phyloP scores from a whole-genome alignment of 2,888 invertebrate species.

The Oscheius sp. region DNA sequence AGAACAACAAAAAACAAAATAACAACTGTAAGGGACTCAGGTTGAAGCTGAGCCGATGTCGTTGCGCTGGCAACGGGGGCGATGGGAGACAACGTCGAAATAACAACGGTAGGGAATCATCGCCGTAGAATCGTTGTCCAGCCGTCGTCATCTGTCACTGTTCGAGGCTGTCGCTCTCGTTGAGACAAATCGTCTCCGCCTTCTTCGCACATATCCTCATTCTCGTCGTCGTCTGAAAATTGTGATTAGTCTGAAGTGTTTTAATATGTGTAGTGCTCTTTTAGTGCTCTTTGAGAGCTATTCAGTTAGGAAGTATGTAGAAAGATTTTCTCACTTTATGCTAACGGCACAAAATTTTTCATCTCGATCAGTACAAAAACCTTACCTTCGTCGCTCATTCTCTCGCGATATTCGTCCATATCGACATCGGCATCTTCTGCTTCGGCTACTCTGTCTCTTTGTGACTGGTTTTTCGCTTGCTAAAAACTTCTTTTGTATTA shows the following conservation, averaged over 20 bases:
- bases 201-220: slow-evolving; percentile 13
- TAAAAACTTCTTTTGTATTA: slow-evolving; percentile 8
- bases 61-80: slow-evolving; percentile 27
- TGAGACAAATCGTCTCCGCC: slow-evolving; percentile 1
- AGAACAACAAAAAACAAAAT: slow-evolving; percentile 11
- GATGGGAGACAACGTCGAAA: background rate
- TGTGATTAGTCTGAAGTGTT: no score
- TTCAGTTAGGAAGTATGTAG: no score
- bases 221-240: slow-evolving; percentile 18
- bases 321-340: no score
- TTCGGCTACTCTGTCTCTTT: slow-evolving; percentile 42
- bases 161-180: slow-evolving; percentile 45
- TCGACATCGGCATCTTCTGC: slow-evolving; percentile 43
- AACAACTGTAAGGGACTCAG: slow-evolving; percentile 3
- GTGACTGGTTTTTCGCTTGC: slow-evolving; percentile 26
- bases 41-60: background rate
- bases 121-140: slow-evolving; percentile 63
- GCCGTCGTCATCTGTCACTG: slow-evolving; percentile 63
- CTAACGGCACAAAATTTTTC: no score
- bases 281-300: no score
- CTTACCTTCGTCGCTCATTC: slow-evolving; percentile 3
- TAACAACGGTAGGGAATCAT: slow-evolving; percentile 13
- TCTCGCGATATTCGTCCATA: slow-evolving; percentile 9
- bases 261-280: no score
- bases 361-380: no score